These are phyloP conservation scores for Peromyscus maniculatus DNA, from an alignment of 2,113 vertebrate genomes.

Conservation along the genomic window DNA sequence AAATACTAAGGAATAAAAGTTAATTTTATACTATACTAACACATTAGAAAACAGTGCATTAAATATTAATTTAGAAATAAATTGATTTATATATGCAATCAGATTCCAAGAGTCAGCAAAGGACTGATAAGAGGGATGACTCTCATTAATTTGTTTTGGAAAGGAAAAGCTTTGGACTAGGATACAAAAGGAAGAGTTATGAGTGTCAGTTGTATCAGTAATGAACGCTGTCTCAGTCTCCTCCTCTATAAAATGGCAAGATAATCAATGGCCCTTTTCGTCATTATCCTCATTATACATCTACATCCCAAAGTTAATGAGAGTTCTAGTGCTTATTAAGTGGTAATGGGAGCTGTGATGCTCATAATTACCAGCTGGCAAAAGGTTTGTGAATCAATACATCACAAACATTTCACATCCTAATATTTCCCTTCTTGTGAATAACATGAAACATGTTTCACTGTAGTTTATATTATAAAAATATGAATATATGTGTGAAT, in stretches of 20 bases:
- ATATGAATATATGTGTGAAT: neutral
- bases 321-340: neutral
- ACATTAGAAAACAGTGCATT: conserved; percentile 8
- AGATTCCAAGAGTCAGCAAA: neutral
- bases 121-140: neutral
- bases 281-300: neutral
- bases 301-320: neutral
- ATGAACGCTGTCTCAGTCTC: neutral
- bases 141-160: neutral
- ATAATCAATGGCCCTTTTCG: rapidly evolving
- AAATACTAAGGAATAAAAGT: neutral
- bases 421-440: neutral
- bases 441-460: neutral
- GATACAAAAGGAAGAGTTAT: neutral
- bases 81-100: neutral
- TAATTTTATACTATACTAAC: neutral
- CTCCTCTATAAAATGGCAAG: neutral
- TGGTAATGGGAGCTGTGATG: neutral
- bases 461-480: neutral
- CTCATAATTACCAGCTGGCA: neutral
- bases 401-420: neutral
- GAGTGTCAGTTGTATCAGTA: neutral
- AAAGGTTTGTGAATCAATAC: neutral
- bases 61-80: neutral
- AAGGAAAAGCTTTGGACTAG: neutral